Evolutionary conservation across 2,888 invertebrate genomes (phyloP).

Genomic region (Strigamia maritima): DNA sequence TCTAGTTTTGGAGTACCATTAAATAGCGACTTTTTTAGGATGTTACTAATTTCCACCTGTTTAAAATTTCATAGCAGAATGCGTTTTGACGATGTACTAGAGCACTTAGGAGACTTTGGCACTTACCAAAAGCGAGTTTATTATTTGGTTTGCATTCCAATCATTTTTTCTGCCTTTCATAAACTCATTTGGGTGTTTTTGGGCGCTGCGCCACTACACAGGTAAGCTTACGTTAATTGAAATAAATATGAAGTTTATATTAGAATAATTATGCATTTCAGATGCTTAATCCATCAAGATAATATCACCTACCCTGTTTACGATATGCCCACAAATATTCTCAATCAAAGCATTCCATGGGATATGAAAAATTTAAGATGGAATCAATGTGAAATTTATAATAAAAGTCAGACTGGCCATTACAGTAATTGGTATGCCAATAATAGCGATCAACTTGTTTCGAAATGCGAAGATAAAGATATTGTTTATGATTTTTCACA

Average conservation of each 20-base stretch:
- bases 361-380: not conserved
- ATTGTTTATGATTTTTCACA: not conserved
- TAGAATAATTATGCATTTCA: too few relatives aligned
- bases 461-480: not conserved
- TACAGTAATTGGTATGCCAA: not conserved
- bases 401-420: not conserved
- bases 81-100: constrained; percentile 69
- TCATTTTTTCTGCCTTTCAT: constrained; percentile 69
- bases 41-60: not conserved
- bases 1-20: too few relatives aligned
- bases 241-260: too few relatives aligned
- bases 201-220: constrained; percentile 62
- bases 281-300: not conserved
- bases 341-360: not conserved
- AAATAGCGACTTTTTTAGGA: too few relatives aligned
- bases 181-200: constrained; percentile 71
- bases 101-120: constrained; percentile 67
- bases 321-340: not conserved
- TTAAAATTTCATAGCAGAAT: constrained; percentile 51
- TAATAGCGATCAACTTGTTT: not conserved
- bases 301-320: not conserved
- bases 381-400: not conserved
- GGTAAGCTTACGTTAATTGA: too few relatives aligned
- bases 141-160: constrained; percentile 66
- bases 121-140: constrained; percentile 67